A percentile compares a stretch with the other conserved stretches of the same genome.
These are phyloP conservation scores for Eubasilissa regina DNA, from an alignment of 1,140 invertebrate genomes.

Conservation along the genomic window DNA sequence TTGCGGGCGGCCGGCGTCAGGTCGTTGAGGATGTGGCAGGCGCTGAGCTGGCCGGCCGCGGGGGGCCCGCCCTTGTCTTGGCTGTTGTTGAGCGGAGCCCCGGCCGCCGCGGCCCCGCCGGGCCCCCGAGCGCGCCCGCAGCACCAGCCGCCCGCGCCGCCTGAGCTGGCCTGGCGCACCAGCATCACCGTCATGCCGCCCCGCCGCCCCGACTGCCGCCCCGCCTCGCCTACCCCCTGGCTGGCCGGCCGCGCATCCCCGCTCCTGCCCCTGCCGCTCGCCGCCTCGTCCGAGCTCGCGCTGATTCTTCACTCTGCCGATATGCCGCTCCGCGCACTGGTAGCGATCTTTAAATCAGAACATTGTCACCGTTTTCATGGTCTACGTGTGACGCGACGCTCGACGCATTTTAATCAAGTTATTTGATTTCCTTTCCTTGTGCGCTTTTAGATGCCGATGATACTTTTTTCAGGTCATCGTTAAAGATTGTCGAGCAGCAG, in stretches of 20 bases:
- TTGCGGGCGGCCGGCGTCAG: conserved; percentile 40
- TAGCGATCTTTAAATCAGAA: neutral
- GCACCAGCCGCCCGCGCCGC: conserved; percentile 57
- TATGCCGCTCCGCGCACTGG: neutral
- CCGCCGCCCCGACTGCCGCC: conserved; percentile 19
- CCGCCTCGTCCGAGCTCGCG: neutral
- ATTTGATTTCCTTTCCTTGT: neutral
- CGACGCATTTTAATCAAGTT: neutral
- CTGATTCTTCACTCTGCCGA: neutral
- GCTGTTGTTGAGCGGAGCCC: conserved; percentile 63
- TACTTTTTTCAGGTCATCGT: too few species aligned
- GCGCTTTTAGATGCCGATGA: too few species aligned
- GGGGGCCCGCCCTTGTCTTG: conserved; percentile 68
- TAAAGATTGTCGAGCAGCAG: too few species aligned
- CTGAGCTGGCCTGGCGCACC: conserved; percentile 53
- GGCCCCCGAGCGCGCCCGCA: conserved; percentile 70
- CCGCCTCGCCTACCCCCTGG: neutral
- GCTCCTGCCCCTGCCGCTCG: neutral
- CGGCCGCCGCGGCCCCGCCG: conserved; percentile 69
- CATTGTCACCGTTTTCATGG: neutral
- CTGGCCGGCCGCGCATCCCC: conserved; percentile 9
- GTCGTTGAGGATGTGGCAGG: conserved; percentile 49
- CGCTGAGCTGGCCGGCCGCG: conserved; percentile 67
- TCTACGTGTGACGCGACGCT: neutral
- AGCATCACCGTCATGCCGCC: conserved; percentile 57